Evolutionary conservation across 2,797 vertebrate genomes (phyloP).

Genomic region (Mallotus villosus): DNA sequence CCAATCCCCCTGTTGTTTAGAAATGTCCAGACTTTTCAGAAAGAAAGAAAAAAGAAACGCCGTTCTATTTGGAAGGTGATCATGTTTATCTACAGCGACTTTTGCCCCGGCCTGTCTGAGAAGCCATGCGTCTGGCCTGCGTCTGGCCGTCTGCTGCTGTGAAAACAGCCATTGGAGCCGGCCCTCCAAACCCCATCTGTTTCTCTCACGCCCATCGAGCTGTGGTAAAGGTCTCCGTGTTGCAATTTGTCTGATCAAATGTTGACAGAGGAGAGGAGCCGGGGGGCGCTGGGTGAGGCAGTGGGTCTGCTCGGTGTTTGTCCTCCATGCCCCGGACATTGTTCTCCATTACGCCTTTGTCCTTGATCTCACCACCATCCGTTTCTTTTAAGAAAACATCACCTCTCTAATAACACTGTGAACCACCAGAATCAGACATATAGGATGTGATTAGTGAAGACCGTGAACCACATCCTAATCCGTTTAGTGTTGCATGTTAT

Average conservation of each 20-base stretch:
- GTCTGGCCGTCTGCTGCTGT: not conserved
- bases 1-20: too few relatives aligned
- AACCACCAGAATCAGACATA: too few relatives aligned
- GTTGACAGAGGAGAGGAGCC: conserved; percentile 1
- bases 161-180: not conserved
- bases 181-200: not conserved
- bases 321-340: too few relatives aligned
- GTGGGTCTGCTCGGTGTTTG: not conserved
- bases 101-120: not conserved
- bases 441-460: too few relatives aligned
- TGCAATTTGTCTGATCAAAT: not conserved
- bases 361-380: too few relatives aligned
- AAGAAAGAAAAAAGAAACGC: not conserved
- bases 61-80: not conserved
- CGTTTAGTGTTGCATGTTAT: too few relatives aligned
- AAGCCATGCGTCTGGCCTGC: too few relatives aligned
- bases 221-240: not conserved
- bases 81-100: not conserved
- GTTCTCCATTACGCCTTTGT: too few relatives aligned
- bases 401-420: too few relatives aligned
- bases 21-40: not conserved
- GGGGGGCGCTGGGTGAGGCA: not conserved
- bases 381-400: too few relatives aligned
- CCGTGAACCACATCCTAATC: too few relatives aligned
- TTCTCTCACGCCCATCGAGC: not conserved